These are phyloP conservation scores for Pardalotus punctatus DNA, from an alignment of 2,113 vertebrate genomes.

Conservation along the genomic window DNA sequence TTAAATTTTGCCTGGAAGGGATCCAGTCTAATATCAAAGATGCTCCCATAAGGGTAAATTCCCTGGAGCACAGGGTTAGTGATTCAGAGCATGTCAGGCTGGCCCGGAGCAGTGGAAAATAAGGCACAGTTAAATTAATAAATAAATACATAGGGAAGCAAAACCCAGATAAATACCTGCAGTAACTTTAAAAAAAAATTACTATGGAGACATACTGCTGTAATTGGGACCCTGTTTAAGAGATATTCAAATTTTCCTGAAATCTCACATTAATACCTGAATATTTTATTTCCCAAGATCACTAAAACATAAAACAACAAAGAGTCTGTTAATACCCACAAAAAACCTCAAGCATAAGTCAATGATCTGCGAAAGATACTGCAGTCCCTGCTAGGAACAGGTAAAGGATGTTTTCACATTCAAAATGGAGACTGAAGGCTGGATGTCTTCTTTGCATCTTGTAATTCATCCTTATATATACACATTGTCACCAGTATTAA, in stretches of 20 bases:
- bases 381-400: background rate
- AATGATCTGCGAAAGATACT: background rate
- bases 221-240: background rate
- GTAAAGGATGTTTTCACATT: background rate
- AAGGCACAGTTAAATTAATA: background rate
- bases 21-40: slow-evolving; percentile 76
- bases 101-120: slow-evolving; percentile 58
- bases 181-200: background rate
- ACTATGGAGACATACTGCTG: background rate
- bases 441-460: background rate
- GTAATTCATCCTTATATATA: background rate
- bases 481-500: background rate
- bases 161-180: slow-evolving; percentile 36
- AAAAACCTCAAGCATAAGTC: background rate
- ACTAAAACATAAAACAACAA: background rate
- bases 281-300: background rate
- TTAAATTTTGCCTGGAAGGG: slow-evolving; percentile 76
- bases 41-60: slow-evolving; percentile 61
- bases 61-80: slow-evolving; percentile 76
- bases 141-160: background rate
- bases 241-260: background rate
- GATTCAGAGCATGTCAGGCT: slow-evolving; percentile 67
- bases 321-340: background rate
- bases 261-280: background rate
- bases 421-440: background rate